Conservation (phyloP, 2,888 invertebrate species). For the Laothoe populi region DNA sequence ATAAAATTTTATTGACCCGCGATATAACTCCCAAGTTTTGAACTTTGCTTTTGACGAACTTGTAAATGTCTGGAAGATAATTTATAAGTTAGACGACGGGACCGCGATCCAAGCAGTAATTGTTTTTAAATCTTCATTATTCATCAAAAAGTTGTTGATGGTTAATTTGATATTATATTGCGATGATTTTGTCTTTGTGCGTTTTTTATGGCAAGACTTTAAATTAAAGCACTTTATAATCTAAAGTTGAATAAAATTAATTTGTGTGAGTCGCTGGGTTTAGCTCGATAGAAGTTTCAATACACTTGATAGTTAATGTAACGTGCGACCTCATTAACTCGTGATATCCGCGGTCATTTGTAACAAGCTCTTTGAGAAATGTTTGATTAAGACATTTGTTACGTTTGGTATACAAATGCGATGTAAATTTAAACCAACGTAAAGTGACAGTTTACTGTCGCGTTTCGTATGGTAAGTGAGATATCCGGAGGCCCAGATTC, state of each 20-base stretch:
- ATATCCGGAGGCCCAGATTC: no score
- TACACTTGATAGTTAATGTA: conserved; percentile 47
- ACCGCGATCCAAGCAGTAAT: conserved; percentile 12
- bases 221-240: conserved; percentile 25
- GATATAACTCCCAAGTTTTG: conserved; percentile 17
- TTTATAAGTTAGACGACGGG: conserved; percentile 18
- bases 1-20: conserved; percentile 16
- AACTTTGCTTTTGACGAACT: conserved; percentile 24
- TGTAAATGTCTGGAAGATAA: conserved; percentile 21
- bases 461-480: no score
- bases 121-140: conserved; percentile 16
- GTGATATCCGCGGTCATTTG: conserved; percentile 38
- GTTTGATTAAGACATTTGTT: no score
- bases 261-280: conserved; percentile 32
- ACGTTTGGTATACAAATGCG: no score
- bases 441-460: no score
- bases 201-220: conserved; percentile 12
- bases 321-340: conserved; percentile 49
- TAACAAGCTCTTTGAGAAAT: conserved; percentile 4
- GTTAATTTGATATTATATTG: not conserved
- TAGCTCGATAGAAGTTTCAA: conserved; percentile 35
- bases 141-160: conserved; percentile 5
- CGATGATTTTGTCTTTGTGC: not conserved
- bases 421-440: no score
- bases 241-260: conserved; percentile 44